Evolutionary conservation across 64 coral and sea anemone species (phyloP).

Genomic region (Catalaphyllia jardinei): DNA sequence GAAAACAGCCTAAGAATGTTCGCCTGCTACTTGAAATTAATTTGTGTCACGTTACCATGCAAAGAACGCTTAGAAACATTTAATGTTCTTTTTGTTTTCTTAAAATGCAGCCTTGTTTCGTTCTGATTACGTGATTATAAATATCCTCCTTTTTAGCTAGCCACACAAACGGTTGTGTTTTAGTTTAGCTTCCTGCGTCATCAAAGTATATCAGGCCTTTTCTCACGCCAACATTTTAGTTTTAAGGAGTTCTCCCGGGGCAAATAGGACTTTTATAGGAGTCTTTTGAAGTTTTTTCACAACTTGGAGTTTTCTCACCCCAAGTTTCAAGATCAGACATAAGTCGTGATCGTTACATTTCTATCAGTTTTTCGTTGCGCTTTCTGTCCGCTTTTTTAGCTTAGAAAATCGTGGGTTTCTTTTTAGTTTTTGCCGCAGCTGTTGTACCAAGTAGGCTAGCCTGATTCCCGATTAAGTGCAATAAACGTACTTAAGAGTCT

Average conservation of each 20-base stretch:
- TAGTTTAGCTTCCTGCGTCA: neutral
- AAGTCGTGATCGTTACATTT: no score
- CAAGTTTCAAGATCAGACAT: neutral
- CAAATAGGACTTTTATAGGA: neutral
- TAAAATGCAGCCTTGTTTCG: neutral
- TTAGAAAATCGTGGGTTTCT: neutral
- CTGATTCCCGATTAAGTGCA: no score
- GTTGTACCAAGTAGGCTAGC: neutral
- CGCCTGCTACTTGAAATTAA: no score
- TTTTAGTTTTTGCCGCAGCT: neutral
- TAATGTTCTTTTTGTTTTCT: neutral
- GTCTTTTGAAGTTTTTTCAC: constrained; percentile 5
- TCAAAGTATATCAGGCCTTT: neutral
- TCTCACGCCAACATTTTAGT: neutral
- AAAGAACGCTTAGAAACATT: no score
- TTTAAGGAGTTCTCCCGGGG: constrained; percentile 14
- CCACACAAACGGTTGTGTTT: neutral
- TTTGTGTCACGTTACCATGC: no score
- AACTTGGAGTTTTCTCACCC: neutral
- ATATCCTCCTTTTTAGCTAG: neutral
- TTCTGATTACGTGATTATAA: constrained; percentile 1
- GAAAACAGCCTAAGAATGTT: no score
- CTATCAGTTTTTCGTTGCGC: constrained; percentile 1
- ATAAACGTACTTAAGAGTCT: no score
- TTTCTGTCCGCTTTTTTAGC: neutral